Evolutionary conservation across 2,113 vertebrate species (phyloP).

Genomic region (Nothoprocta perdicaria): DNA sequence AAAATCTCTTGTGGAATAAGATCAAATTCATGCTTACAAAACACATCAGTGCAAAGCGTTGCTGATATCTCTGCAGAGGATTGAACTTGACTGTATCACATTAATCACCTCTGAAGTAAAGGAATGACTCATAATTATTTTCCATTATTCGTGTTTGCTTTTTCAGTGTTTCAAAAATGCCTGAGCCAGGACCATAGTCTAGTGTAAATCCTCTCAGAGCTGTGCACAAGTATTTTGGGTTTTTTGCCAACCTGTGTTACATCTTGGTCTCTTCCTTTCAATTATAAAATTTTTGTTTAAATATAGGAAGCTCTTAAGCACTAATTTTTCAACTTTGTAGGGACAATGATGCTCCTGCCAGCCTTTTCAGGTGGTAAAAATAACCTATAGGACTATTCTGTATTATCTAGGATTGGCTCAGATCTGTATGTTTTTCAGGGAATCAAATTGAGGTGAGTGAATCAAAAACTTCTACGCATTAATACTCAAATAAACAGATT

Average conservation of each 20-base stretch:
- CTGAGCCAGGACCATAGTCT: not conserved
- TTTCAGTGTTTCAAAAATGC: slow-evolving; percentile 38
- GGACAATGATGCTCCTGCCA: not conserved
- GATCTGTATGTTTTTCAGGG: not conserved
- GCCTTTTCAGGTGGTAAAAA: not conserved
- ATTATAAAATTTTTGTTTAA: slow-evolving; percentile 17
- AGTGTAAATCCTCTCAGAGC: slow-evolving; percentile 36
- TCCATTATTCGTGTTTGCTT: slow-evolving; percentile 50
- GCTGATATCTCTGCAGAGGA: slow-evolving; percentile 20
- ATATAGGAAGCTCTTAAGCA: not conserved
- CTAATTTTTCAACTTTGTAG: not conserved
- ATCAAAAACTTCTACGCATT: not conserved
- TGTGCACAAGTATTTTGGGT: not conserved
- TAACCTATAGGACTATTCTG: not conserved
- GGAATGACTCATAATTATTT: slow-evolving; percentile 56
- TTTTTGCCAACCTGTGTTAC: not conserved
- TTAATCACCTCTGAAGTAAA: slow-evolving; percentile 62
- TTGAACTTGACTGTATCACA: slow-evolving; percentile 16
- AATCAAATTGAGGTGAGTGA: not conserved
- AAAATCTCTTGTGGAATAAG: slow-evolving; percentile 58
- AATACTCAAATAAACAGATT: not conserved
- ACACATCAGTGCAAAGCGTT: slow-evolving; percentile 19
- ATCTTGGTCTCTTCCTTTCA: not conserved
- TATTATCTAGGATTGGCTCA: not conserved
- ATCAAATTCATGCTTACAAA: slow-evolving; percentile 48